Base-by-base conservation (phyloP, 2,113 vertebrate genomes). In the Gavialis gangeticus region DNA sequence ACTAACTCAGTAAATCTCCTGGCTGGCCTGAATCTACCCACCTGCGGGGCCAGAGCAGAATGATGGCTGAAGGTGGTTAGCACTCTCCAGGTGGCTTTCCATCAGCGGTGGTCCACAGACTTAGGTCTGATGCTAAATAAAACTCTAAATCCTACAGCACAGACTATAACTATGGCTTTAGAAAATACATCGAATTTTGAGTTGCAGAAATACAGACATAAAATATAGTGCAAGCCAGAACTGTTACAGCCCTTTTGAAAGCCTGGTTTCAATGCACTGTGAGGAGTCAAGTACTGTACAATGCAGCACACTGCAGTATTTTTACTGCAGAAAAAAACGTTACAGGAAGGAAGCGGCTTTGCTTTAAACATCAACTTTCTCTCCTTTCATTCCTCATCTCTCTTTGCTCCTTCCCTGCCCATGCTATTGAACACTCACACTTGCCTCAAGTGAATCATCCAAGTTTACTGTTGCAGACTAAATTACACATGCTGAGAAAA, bases 361-460 rank as follows among this genome's bases (percentile, higher is more conserved):
- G 24, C 56, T 19, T 69, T 57, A 79, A 19, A 77, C 13, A 34
- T 37, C 62, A 69, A 18, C 24, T 9, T 5, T 73, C 82, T 63
- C 67, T 54, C 30, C 13, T 56, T 80, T 73, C 69, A 78, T 73
- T 17, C 59, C 58, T 63, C 0, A 0, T 54, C 79, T 57, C 67
- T 90, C 81, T 87, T 89, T 56, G n/a, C 63, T 57, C 55, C 9
- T 6, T 63, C 57, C 22, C 60, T 93, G 88, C 57, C 76, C 88
- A 79, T 28, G 73, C 57, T 67, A 1, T 67, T 84, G 63, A 54
- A 75, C 79, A 34, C 57, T 73, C 16, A 63, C 27, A 2, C 24
- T 69, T 76, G 67, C 25, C 78, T 67, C 1, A 1, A 73, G 57
- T 76, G 16, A 89, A 79, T 15, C 67, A 34, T 63, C 22, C 57